Percentiles rank a stretch among this genome's conserved stretches.
These are phyloP conservation scores for Phortica variegata DNA, from an alignment of 1,140 invertebrate species.

Conservation along the genomic window DNA sequence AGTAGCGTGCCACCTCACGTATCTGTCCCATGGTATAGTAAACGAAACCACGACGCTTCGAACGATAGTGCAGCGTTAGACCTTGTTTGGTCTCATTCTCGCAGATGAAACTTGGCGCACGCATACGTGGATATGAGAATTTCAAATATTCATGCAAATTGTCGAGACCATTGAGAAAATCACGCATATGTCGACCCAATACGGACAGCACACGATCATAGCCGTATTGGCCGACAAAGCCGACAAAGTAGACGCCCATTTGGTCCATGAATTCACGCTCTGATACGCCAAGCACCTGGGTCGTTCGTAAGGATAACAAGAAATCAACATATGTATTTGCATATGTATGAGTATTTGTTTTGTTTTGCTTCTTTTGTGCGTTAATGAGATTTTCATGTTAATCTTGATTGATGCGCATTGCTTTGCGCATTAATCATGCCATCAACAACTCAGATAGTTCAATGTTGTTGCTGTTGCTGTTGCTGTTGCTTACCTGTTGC, in stretches of 20 bases:
- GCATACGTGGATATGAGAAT: conserved; percentile 91
- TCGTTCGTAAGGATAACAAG: too few relatives aligned
- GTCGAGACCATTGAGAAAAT: conserved; percentile 94
- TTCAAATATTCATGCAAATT: conserved; percentile 97
- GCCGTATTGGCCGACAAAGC: conserved; percentile 91
- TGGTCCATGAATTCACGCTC: conserved; percentile 86
- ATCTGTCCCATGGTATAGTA: conserved; percentile 98
- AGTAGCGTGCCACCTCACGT: conserved; percentile 83
- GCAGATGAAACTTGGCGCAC: conserved; percentile 92
- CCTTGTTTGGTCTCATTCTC: conserved; percentile 92
- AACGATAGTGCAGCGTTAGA: conserved; percentile 89
- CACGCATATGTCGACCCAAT: conserved; percentile 87
- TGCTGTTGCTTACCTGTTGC: conserved; percentile 68
- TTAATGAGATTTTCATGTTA: not conserved
- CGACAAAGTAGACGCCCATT: conserved; percentile 88
- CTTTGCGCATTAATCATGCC: not conserved
- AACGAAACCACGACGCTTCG: conserved; percentile 87
- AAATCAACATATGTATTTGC: not conserved
- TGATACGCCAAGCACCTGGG: conserved; percentile 80
- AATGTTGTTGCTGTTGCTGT: too few relatives aligned
- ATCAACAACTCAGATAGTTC: not conserved
- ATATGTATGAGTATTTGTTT: not conserved
- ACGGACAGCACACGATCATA: conserved; percentile 90
- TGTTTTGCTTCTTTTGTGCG: not conserved
- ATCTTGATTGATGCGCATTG: not conserved